A percentile compares a stretch with the other conserved stretches of the same genome.
Evolutionary conservation across 2,888 invertebrate genomes (phyloP).

Genomic region (Melipona beecheii): DNA sequence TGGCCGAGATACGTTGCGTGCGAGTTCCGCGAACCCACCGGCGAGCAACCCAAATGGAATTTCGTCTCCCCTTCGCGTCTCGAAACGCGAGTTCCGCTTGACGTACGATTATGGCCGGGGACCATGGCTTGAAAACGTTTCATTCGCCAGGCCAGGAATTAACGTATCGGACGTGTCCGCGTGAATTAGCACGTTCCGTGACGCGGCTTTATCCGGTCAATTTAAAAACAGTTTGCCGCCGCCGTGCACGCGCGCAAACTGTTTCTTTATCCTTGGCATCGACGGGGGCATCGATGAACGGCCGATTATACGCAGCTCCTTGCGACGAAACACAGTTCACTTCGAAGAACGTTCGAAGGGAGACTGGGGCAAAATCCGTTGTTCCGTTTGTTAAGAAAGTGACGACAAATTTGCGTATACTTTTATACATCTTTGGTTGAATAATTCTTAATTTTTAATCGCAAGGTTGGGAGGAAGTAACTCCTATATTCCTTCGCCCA

Average conservation of each 20-base stretch:
- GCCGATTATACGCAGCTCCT: constrained; percentile 20
- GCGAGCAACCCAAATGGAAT: constrained; percentile 60
- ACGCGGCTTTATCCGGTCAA: constrained; percentile 65
- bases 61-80: constrained; percentile 38
- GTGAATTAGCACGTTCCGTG: constrained; percentile 65
- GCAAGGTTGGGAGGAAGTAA: too few species aligned
- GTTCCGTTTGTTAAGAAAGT: background rate
- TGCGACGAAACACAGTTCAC: constrained; percentile 11
- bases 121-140: constrained; percentile 63
- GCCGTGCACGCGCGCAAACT: constrained; percentile 45
- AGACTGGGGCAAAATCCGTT: background rate
- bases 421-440: too few species aligned
- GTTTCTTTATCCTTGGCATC: constrained; percentile 52
- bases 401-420: too few species aligned
- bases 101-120: constrained; percentile 65
- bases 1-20: constrained; percentile 31
- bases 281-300: constrained; percentile 24
- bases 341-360: background rate
- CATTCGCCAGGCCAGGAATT: constrained; percentile 55
- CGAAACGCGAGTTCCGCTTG: constrained; percentile 57
- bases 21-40: constrained; percentile 56
- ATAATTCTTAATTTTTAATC: background rate
- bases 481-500: background rate
- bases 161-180: constrained; percentile 67
- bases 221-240: constrained; percentile 59